A percentile compares a stretch with the other conserved stretches of the same genome.
Evolutionary conservation across 2,113 vertebrate genomes (phyloP).

Genomic region (Eurypyga helias): DNA sequence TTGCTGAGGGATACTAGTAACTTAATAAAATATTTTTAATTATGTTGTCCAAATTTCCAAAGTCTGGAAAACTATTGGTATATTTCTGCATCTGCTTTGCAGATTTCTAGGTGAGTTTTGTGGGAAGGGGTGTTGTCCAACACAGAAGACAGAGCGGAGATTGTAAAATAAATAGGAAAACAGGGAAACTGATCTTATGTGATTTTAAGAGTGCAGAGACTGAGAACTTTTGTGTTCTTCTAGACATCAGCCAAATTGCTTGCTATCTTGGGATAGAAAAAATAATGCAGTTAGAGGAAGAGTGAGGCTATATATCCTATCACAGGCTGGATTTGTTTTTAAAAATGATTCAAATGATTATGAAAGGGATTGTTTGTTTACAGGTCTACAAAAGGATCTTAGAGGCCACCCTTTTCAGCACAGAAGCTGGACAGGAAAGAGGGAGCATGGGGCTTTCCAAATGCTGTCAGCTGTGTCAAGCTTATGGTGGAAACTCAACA

Average conservation of each 20-base stretch:
- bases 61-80: not conserved
- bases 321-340: constrained; percentile 48
- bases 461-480: constrained; percentile 1
- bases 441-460: constrained; percentile 35
- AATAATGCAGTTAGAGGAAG: constrained; percentile 5
- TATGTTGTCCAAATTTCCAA: not conserved
- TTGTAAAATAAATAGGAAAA: not conserved
- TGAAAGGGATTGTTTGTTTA: constrained; percentile 63
- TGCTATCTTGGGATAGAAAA: constrained; percentile 18
- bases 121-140: not conserved
- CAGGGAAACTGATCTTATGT: not conserved
- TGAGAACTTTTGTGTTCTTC: constrained; percentile 30
- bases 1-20: not conserved
- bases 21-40: not conserved
- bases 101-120: not conserved
- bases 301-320: constrained; percentile 19
- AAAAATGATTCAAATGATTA: constrained; percentile 2
- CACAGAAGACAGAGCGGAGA: not conserved
- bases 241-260: constrained; percentile 22
- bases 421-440: constrained; percentile 53
- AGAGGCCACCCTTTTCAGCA: constrained; percentile 36
- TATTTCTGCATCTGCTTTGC: not conserved
- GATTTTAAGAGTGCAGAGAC: not conserved
- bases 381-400: constrained; percentile 45
- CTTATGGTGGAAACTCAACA: constrained; percentile 2